Percentiles rank a stretch among this genome's conserved stretches.
phyloP scores from a whole-genome alignment of 2,888 invertebrate species.

The Sthenelais limicola region DNA sequence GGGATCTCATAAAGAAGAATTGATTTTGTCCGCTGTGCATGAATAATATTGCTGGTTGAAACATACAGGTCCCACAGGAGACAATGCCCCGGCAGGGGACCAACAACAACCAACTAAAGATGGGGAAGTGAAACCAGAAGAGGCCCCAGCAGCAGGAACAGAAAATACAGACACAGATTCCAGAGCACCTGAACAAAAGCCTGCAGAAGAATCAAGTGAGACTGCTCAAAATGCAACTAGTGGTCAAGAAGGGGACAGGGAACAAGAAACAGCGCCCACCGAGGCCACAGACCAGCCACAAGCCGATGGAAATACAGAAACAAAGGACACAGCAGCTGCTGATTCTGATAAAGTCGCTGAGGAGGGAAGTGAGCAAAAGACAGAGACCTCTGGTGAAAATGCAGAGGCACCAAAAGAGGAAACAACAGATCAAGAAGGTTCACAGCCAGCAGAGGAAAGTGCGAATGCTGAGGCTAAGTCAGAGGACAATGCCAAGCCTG shows the following conservation, averaged over 20 bases:
- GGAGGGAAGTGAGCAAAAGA: background rate
- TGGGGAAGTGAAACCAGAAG: background rate
- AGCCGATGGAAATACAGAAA: background rate
- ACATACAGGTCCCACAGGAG: slow-evolving; percentile 9
- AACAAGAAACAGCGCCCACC: slow-evolving; percentile 31
- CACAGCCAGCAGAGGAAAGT: background rate
- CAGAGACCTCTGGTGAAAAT: background rate
- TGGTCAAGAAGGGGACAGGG: slow-evolving; percentile 35
- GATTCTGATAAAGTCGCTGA: background rate
- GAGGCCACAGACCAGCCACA: slow-evolving; percentile 8
- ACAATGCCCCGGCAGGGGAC: slow-evolving; percentile 10
- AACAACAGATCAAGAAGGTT: background rate
- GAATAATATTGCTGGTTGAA: background rate
- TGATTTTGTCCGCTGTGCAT: slow-evolving; percentile 4
- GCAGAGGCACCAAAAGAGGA: background rate
- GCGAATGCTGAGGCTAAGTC: background rate
- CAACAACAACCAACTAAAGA: background rate
- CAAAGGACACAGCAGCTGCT: background rate
- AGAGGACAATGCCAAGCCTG: background rate
- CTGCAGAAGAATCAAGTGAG: background rate
- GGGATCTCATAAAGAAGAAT: too few species aligned
- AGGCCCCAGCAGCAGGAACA: background rate
- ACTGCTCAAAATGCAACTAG: background rate
- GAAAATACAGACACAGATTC: background rate
- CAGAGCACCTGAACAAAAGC: background rate